Evolutionary conservation across 2,888 invertebrate species (phyloP).

Genomic region (Calameuta pallipes): DNA sequence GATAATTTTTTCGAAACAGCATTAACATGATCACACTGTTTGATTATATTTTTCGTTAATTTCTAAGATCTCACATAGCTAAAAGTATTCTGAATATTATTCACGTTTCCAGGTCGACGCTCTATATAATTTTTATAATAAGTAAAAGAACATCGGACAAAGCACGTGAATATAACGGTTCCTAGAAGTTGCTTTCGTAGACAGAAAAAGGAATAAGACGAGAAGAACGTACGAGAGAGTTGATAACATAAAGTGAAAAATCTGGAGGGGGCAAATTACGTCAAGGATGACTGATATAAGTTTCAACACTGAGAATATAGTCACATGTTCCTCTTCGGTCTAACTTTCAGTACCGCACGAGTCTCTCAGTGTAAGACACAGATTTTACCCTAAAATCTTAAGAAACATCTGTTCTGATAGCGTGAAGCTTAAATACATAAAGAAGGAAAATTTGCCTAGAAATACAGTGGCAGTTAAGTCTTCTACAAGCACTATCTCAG

Average conservation of each 20-base stretch:
- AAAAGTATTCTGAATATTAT: neutral
- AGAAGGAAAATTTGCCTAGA: neutral
- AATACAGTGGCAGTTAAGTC: neutral
- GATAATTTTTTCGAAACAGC: neutral
- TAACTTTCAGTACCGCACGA: neutral
- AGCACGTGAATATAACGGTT: neutral
- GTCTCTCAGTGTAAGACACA: neutral
- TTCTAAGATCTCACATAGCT: neutral
- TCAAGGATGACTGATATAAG: constrained; percentile 43
- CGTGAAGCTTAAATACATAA: neutral
- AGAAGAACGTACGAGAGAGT: constrained; percentile 5
- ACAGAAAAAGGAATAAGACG: constrained; percentile 4
- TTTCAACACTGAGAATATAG: constrained; percentile 9
- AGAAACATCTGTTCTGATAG: neutral
- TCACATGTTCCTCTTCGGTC: neutral
- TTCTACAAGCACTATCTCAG: neutral
- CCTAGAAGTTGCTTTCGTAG: neutral
- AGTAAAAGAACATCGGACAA: neutral
- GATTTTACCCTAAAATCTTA: neutral
- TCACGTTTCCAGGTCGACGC: neutral
- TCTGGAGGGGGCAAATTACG: constrained; percentile 30
- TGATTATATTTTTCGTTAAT: neutral
- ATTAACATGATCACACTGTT: neutral
- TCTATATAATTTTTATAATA: neutral
- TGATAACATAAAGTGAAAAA: neutral